Conservation (phyloP, 2,888 invertebrate genomes). For the Drosophila phalerata region DNA sequence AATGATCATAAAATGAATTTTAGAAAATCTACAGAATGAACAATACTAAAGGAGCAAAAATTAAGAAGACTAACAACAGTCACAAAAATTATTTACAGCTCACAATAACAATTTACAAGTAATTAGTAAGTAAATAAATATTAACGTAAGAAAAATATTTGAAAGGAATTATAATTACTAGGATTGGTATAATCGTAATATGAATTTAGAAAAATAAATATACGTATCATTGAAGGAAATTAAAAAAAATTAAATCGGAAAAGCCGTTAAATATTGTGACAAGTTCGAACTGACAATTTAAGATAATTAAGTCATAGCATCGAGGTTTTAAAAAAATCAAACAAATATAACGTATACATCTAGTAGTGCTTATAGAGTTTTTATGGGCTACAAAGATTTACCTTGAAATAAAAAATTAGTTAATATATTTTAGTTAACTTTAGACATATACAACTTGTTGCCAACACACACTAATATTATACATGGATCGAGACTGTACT, state of each 20-base stretch:
- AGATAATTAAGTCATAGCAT: not conserved
- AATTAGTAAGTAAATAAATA: not conserved
- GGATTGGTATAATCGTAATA: not conserved
- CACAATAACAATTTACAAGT: not conserved
- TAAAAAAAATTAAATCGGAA: not conserved
- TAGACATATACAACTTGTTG: conserved; percentile 3
- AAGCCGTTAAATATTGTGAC: not conserved
- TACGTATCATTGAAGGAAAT: too few species aligned
- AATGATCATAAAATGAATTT: not conserved
- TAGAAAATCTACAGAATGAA: not conserved
- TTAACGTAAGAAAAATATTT: not conserved
- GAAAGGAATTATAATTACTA: not conserved
- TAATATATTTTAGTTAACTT: not conserved
- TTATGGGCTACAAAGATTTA: conserved; percentile 11
- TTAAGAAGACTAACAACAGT: not conserved
- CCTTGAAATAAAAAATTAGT: conserved; percentile 16
- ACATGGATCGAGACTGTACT: conserved; percentile 19
- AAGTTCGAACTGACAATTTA: not conserved
- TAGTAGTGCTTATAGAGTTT: not conserved
- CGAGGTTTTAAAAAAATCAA: not conserved
- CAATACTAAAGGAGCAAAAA: not conserved
- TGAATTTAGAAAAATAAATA: not conserved
- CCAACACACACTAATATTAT: conserved; percentile 14
- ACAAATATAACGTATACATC: conserved; percentile 6
- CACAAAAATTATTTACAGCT: not conserved